phyloP scores from a whole-genome alignment of 2,888 invertebrate genomes.

The Ceratothoa steindachneri region DNA sequence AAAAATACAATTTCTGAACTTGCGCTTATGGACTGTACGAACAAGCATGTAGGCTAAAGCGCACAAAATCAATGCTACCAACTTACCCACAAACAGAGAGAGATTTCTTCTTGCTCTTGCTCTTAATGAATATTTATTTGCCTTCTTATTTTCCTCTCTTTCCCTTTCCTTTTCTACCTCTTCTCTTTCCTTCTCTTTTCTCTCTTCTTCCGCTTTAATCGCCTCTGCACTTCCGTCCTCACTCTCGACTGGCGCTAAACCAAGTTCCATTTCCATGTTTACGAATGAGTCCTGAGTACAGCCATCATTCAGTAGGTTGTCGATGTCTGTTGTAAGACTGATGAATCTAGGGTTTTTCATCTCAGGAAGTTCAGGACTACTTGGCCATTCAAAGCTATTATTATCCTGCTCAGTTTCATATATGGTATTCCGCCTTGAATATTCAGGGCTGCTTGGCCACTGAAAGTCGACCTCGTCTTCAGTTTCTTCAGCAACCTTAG shows the following conservation, averaged over 20 bases:
- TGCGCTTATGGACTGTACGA: too few relatives aligned
- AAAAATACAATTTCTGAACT: too few relatives aligned
- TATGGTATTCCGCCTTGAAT: constrained; percentile 12
- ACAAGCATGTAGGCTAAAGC: too few relatives aligned
- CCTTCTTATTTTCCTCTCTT: background rate
- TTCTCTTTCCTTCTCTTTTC: constrained; percentile 20
- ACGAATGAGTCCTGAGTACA: constrained; percentile 28
- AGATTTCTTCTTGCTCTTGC: constrained; percentile 38
- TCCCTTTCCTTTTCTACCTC: background rate
- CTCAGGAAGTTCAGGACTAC: constrained; percentile 37
- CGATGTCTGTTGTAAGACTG: constrained; percentile 40
- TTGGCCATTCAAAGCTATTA: constrained; percentile 36
- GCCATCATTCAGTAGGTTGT: constrained; percentile 24
- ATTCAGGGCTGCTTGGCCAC: constrained; percentile 45
- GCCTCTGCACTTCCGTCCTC: constrained; percentile 6
- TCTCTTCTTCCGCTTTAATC: background rate
- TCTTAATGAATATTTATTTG: constrained; percentile 34
- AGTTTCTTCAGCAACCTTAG: constrained; percentile 29
- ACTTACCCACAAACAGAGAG: constrained; percentile 44
- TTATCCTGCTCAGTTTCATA: constrained; percentile 36
- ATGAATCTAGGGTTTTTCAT: constrained; percentile 40
- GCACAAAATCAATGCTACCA: too few relatives aligned
- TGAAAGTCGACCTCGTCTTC: constrained; percentile 39
- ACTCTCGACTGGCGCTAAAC: constrained; percentile 19
- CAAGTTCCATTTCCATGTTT: constrained; percentile 36